phyloP scores from a whole-genome alignment of 2,888 invertebrate species.

The Sarcophaga caerulescens region DNA sequence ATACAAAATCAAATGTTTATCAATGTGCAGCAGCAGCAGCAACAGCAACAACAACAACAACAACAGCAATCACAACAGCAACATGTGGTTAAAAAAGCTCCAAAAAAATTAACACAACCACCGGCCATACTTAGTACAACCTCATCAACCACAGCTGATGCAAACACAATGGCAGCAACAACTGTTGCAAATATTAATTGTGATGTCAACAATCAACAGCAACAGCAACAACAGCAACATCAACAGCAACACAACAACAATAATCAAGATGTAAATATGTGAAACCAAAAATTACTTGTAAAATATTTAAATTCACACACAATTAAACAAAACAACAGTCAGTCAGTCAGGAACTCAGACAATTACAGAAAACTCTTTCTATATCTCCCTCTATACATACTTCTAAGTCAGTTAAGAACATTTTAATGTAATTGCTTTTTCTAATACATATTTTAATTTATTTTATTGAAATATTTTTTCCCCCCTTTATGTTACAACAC shows the following conservation, averaged over 20 bases:
- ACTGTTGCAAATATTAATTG: slow-evolving; percentile 68
- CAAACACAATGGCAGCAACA: slow-evolving; percentile 58
- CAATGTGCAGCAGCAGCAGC: slow-evolving; percentile 76
- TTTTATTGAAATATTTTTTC: background rate
- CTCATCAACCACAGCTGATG: slow-evolving; percentile 60
- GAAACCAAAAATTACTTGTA: slow-evolving; percentile 38
- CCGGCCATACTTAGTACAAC: slow-evolving; percentile 73
- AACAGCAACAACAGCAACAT: slow-evolving; percentile 64
- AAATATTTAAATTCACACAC: slow-evolving; percentile 56
- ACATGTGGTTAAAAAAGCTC: slow-evolving; percentile 74
- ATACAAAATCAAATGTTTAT: slow-evolving; percentile 80
- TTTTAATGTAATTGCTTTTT: slow-evolving; percentile 16
- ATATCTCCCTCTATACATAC: background rate
- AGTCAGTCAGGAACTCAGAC: slow-evolving; percentile 62
- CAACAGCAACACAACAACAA: slow-evolving; percentile 68
- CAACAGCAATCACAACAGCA: slow-evolving; percentile 81
- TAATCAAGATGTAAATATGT: slow-evolving; percentile 78
- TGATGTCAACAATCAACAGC: slow-evolving; percentile 59
- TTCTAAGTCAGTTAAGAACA: slow-evolving; percentile 35
- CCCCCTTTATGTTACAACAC: too few species aligned
- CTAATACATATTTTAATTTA: slow-evolving; percentile 4
- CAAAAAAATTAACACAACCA: slow-evolving; percentile 72
- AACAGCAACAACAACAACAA: slow-evolving; percentile 80
- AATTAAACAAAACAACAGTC: slow-evolving; percentile 54
- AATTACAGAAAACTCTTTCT: slow-evolving; percentile 60